Evolutionary conservation across 2,113 vertebrate genomes (phyloP).

Genomic region (Kryptolebias marmoratus): DNA sequence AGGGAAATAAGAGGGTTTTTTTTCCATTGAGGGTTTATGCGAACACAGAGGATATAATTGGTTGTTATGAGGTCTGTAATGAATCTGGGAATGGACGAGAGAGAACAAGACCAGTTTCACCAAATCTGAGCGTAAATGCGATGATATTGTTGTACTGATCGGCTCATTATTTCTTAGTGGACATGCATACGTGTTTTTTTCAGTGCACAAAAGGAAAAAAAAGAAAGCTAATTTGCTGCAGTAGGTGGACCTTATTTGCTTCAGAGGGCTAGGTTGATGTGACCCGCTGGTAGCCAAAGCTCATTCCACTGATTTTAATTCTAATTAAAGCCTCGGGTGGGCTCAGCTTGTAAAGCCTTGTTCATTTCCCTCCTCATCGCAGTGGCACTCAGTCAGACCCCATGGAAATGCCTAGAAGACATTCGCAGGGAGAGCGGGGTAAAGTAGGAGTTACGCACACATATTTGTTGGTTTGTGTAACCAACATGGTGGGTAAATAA

Average conservation of each 20-base stretch:
- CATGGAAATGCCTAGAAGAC: conserved; percentile 53
- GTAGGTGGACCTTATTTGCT: conserved; percentile 25
- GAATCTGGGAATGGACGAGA: conserved; percentile 24
- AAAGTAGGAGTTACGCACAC: conserved; percentile 44
- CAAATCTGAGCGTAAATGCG: conserved; percentile 3
- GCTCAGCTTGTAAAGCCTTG: conserved; percentile 57
- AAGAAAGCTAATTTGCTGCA: conserved; percentile 11
- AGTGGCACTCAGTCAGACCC: conserved; percentile 52
- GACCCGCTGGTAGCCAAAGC: conserved; percentile 19
- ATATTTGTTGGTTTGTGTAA: conserved; percentile 58
- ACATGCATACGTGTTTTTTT: background rate
- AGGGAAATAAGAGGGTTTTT: conserved; percentile 24
- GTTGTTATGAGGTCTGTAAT: conserved; percentile 50
- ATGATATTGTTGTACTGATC: conserved; percentile 4
- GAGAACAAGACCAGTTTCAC: conserved; percentile 10
- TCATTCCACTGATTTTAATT: conserved; percentile 55
- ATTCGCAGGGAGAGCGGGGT: conserved; percentile 37
- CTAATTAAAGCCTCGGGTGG: conserved; percentile 71
- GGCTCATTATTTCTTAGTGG: background rate
- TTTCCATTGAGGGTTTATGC: conserved; percentile 24
- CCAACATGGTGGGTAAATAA: conserved; percentile 38
- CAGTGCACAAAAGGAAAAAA: conserved; percentile 4
- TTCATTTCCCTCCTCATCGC: conserved; percentile 64
- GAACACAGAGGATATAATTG: conserved; percentile 45
- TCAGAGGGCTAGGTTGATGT: conserved; percentile 24